phyloP scores from a whole-genome alignment of 2,888 invertebrate species.

The Choristoneura rosaceana region DNA sequence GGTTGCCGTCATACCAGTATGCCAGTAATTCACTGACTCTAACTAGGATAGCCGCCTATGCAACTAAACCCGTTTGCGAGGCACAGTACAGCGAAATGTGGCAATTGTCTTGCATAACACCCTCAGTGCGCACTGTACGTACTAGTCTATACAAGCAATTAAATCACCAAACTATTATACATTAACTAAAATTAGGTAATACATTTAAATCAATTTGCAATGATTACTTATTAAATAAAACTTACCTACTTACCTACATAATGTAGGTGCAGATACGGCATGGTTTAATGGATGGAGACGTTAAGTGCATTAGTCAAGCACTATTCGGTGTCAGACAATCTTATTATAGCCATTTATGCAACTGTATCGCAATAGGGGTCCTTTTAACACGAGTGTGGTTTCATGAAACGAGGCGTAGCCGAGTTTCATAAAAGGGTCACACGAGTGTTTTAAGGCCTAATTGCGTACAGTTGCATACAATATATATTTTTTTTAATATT shows the following conservation, averaged over 20 bases:
- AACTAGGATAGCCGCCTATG: conserved; percentile 34
- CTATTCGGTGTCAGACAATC: not conserved
- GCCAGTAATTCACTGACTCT: conserved; percentile 30
- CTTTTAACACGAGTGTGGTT: too few relatives aligned
- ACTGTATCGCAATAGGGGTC: too few relatives aligned
- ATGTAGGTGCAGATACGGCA: not conserved
- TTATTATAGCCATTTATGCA: too few relatives aligned
- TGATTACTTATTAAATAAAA: conserved; percentile 19
- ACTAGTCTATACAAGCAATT: conserved; percentile 38
- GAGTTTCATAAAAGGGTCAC: too few relatives aligned
- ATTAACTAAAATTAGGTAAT: conserved; percentile 35
- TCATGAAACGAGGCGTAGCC: too few relatives aligned
- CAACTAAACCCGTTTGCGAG: conserved; percentile 35
- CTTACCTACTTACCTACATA: conserved; percentile 12
- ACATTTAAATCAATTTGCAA: conserved; percentile 16
- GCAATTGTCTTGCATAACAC: conserved; percentile 42
- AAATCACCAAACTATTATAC: conserved; percentile 35
- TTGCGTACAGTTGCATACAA: too few relatives aligned
- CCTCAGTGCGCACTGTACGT: conserved; percentile 23
- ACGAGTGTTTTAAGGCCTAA: too few relatives aligned
- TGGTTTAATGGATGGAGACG: conserved; percentile 26
- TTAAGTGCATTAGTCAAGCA: conserved; percentile 21
- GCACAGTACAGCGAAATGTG: conserved; percentile 39
- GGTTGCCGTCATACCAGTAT: conserved; percentile 23
- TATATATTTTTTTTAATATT: too few relatives aligned